These are phyloP conservation scores for Drosophila repletoides DNA, from an alignment of 1,140 invertebrate species.

Conservation along the genomic window DNA sequence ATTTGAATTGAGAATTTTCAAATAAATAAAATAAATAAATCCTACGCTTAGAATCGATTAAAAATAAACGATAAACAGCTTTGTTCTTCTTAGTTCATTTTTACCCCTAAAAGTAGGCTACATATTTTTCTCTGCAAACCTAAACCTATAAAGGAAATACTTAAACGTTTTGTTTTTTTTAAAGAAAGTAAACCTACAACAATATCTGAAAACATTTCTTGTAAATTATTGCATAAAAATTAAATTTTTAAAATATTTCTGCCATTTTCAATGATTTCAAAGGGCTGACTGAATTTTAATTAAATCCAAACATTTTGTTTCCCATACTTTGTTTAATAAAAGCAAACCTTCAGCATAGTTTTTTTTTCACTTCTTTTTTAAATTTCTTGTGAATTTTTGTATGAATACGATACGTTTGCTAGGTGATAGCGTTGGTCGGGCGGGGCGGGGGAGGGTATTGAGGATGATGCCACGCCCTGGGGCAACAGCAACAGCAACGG, in stretches of 20 bases:
- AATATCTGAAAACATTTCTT: neutral
- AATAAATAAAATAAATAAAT: too few relatives aligned
- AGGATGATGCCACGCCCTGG: conserved; percentile 18
- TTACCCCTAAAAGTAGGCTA: too few relatives aligned
- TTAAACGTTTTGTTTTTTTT: neutral
- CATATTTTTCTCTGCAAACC: too few relatives aligned
- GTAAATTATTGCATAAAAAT: neutral
- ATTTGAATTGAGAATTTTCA: too few relatives aligned
- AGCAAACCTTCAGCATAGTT: too few relatives aligned
- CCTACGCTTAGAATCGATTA: too few relatives aligned
- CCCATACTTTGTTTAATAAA: too few relatives aligned
- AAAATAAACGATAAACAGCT: too few relatives aligned
- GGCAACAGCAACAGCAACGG: too few relatives aligned
- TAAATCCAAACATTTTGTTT: conserved; percentile 2
- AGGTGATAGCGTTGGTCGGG: neutral
- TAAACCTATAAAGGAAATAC: too few relatives aligned
- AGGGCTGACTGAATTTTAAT: neutral
- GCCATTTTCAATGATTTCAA: neutral
- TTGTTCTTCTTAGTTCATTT: too few relatives aligned
- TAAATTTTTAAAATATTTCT: neutral
- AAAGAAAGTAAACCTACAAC: neutral
- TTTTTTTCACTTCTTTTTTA: neutral
- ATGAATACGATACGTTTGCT: conserved; percentile 1
- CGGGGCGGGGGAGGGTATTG: neutral
- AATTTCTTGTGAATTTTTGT: neutral